These are phyloP conservation scores for Bombus polaris DNA, from an alignment of 1,140 invertebrate genomes.

Conservation along the genomic window DNA sequence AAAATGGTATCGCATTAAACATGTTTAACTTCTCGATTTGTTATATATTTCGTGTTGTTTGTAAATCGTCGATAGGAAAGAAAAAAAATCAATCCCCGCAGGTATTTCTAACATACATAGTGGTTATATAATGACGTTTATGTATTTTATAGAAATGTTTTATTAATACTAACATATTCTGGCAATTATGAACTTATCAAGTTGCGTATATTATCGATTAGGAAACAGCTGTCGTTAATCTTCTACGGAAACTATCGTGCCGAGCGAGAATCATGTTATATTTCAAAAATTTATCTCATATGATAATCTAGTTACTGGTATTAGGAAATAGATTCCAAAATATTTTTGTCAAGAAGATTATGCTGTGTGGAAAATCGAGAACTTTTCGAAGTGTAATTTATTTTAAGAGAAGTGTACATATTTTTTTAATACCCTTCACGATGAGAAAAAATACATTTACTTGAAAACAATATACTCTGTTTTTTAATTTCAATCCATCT, in stretches of 20 bases:
- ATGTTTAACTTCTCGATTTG: background rate
- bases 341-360: slow-evolving; percentile 6
- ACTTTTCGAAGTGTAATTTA: slow-evolving; percentile 47
- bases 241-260: background rate
- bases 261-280: slow-evolving; percentile 11
- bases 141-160: slow-evolving; percentile 17
- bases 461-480: background rate
- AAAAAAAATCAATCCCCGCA: background rate
- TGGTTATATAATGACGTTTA: slow-evolving; percentile 19
- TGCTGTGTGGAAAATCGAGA: background rate
- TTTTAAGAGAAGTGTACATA: slow-evolving; percentile 47
- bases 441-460: slow-evolving; percentile 36
- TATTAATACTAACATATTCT: background rate
- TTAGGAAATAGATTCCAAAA: slow-evolving; percentile 4
- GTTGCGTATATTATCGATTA: background rate
- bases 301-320: slow-evolving; percentile 18
- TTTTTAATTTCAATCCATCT: background rate
- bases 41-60: background rate
- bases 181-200: slow-evolving; percentile 12
- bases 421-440: slow-evolving; percentile 49
- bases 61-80: background rate
- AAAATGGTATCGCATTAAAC: background rate
- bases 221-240: background rate
- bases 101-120: background rate
- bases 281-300: slow-evolving; percentile 18